These are phyloP conservation scores for Penaeus chinensis DNA, from an alignment of 1,140 invertebrate species.

Conservation along the genomic window DNA sequence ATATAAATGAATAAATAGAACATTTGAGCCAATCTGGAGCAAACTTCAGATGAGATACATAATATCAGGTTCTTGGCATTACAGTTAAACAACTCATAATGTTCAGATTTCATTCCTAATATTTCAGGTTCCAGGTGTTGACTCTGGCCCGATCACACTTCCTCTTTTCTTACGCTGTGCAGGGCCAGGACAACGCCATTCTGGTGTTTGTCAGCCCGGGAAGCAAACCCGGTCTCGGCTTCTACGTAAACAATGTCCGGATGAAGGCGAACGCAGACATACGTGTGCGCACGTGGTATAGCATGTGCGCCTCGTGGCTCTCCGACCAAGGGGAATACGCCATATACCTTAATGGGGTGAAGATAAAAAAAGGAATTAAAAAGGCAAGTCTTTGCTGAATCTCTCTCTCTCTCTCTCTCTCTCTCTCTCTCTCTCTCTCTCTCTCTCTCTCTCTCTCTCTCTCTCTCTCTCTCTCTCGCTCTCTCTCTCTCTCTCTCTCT, in stretches of 20 bases:
- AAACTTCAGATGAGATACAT: too few relatives aligned
- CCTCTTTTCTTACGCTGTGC: neutral
- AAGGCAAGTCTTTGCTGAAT: neutral
- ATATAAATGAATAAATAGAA: too few relatives aligned
- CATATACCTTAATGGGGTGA: neutral
- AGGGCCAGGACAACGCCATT: conserved; percentile 13
- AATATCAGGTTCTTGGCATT: too few relatives aligned
- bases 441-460: too few relatives aligned
- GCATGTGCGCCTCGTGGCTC: neutral
- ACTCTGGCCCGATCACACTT: neutral
- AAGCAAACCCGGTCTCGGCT: neutral
- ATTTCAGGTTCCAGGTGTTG: too few relatives aligned
- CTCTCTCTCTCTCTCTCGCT: too few relatives aligned
- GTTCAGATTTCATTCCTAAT: too few relatives aligned
- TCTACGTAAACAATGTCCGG: conserved; percentile 8
- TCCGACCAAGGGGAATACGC: neutral
- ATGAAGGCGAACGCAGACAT: neutral
- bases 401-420: too few relatives aligned
- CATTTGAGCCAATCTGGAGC: too few relatives aligned
- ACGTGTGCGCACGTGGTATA: neutral
- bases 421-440: too few relatives aligned
- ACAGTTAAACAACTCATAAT: too few relatives aligned
- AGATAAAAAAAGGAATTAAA: neutral
- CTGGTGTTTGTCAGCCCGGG: conserved; percentile 1
- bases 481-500: too few relatives aligned